These are phyloP conservation scores for Micromussa lordhowensis DNA, from an alignment of 92 coral and sea anemone genomes.

Conservation along the genomic window DNA sequence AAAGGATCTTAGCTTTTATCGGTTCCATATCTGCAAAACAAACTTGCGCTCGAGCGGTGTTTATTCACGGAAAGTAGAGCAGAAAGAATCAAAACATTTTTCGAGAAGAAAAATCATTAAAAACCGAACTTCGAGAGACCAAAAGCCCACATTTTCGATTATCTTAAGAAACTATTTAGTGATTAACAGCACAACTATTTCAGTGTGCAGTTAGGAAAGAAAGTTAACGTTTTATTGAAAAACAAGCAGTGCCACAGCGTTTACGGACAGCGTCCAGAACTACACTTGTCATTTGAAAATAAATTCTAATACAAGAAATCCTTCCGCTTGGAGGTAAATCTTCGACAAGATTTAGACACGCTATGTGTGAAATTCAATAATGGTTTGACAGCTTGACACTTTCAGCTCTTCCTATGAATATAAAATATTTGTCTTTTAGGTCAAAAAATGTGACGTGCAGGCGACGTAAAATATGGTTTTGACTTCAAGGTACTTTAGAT, in stretches of 20 bases:
- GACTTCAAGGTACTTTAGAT: constrained; percentile 46
- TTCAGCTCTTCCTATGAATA: constrained; percentile 12
- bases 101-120: not conserved
- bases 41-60: not conserved
- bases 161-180: not conserved
- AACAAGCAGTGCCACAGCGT: not conserved
- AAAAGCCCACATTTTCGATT: not conserved
- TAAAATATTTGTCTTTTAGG: constrained; percentile 74
- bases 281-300: not conserved
- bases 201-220: not conserved
- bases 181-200: not conserved
- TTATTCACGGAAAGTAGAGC: not conserved
- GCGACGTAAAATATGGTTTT: constrained; percentile 87
- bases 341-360: not conserved
- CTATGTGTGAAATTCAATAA: constrained; percentile 61
- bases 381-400: constrained; percentile 60
- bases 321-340: constrained; percentile 30
- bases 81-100: not conserved
- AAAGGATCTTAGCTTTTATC: not conserved
- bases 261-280: not conserved
- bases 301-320: not conserved
- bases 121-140: not conserved
- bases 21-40: not conserved
- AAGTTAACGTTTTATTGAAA: not conserved
- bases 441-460: constrained; percentile 73